phyloP scores from a whole-genome alignment of 2,797 vertebrate genomes.

The Denticeps clupeoides region DNA sequence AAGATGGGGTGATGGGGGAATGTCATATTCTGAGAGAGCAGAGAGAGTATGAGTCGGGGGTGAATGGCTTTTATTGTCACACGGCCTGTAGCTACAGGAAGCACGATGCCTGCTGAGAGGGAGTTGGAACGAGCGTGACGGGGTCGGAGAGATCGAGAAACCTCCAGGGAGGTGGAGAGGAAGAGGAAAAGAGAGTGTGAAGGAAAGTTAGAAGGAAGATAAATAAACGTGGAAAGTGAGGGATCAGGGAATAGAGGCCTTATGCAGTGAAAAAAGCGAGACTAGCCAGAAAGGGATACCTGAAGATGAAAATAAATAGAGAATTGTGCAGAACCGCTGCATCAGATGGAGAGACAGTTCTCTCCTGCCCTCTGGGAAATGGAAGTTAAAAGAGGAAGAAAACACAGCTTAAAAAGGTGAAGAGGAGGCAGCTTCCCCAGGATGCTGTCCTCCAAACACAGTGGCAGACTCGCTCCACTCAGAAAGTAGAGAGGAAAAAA shows the following conservation, averaged over 20 bases:
- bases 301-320: constrained; percentile 14
- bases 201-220: constrained; percentile 18
- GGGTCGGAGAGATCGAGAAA: constrained; percentile 19
- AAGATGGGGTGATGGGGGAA: too few relatives aligned
- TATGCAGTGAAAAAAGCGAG: constrained; percentile 22
- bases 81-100: too few relatives aligned
- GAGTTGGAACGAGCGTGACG: background rate
- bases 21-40: too few relatives aligned
- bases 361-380: background rate
- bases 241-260: too few relatives aligned
- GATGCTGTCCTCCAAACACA: background rate
- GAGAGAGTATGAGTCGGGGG: too few relatives aligned
- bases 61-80: too few relatives aligned
- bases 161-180: constrained; percentile 12
- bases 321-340: background rate
- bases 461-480: background rate
- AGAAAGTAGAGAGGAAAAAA: background rate
- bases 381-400: background rate
- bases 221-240: constrained; percentile 2
- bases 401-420: background rate
- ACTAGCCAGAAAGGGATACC: constrained; percentile 2
- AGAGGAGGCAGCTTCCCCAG: background rate
- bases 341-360: background rate
- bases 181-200: constrained; percentile 10
- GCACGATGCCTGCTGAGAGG: too few relatives aligned